A percentile compares a stretch with the other conserved stretches of the same genome.
Conservation (phyloP, 2,797 vertebrate genomes). For the Myotis planiceps region DNA sequence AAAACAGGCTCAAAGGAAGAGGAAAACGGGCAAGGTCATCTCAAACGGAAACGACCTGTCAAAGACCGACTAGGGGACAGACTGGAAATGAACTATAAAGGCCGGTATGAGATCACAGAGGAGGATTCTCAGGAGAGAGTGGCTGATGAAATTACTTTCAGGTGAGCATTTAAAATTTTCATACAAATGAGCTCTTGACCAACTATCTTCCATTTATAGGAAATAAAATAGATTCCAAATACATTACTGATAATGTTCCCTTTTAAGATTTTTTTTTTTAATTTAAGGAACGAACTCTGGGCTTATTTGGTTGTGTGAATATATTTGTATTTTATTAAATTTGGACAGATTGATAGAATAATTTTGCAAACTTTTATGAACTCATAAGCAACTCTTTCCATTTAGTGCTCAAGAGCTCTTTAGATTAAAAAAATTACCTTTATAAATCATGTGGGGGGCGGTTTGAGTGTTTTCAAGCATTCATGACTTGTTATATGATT, state of each 20-base stretch:
- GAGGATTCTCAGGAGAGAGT: slow-evolving; percentile 94
- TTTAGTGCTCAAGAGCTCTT: not conserved
- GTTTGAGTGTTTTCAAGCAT: not conserved
- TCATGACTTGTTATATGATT: not conserved
- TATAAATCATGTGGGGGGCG: not conserved
- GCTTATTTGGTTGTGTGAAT: not conserved
- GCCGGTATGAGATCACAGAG: slow-evolving; percentile 93
- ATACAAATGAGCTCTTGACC: not conserved
- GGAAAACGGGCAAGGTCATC: slow-evolving; percentile 85
- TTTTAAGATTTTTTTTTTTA: not conserved
- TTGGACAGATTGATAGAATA: not conserved
- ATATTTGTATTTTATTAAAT: slow-evolving; percentile 30
- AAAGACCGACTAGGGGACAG: slow-evolving; percentile 93
- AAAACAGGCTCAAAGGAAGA: slow-evolving; percentile 80
- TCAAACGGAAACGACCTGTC: slow-evolving; percentile 92
- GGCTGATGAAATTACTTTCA: slow-evolving; percentile 94
- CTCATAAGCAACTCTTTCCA: not conserved
- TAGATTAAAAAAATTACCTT: not conserved
- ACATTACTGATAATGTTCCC: not conserved
- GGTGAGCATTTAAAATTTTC: slow-evolving; percentile 85
- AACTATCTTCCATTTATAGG: not conserved
- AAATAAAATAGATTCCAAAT: not conserved
- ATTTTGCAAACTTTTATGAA: not conserved
- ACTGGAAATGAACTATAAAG: slow-evolving; percentile 94
- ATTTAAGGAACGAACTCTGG: not conserved